Evolutionary conservation across 2,888 invertebrate genomes (phyloP), one percentile per base, ranked within the genome.

Genomic region (Tenthredo notha): DNA sequence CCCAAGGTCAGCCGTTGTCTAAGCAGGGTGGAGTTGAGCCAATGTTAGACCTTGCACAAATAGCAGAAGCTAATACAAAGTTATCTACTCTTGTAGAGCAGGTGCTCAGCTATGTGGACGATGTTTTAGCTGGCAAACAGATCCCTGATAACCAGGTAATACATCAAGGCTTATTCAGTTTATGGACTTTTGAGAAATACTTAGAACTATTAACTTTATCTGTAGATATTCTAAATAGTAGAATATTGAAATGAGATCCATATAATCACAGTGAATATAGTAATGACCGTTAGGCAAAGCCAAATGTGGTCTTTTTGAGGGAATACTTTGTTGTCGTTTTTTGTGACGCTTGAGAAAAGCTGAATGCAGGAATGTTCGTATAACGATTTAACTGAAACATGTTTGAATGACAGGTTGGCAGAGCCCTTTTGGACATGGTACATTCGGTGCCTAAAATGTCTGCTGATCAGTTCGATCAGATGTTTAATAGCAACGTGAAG

Each of bases 401-500:
- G 18, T 33, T 78, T 7, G 12, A 58, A 85, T 83, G 88, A 37
- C 77, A 92, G 92, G 92, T 98, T 12, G 99, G 99, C 0, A 96
- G 99, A 65, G 96, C 97, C 87, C 95, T 99, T 87, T 95, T 99
- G 90, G 97, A 98, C 94, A 96, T 99, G 93, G 97, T 99, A 65
- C 97, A 98, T 94, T 97, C 97, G 21, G 98, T 99, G 87, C 98
- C 99, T 74, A 97, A 97, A 92, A 98, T 99, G 95, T 96, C 96
- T 37, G 95, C 96, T 84, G 98, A 98, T 91, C 97, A 98, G 92
- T 98, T 99, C 94, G 98, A 98, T 61, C 97, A 97, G 90, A 98
- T 99, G 96, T 97, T 99, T 93, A 99, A 99, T 92, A 97, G 98
- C 89, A 98, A 98, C 92, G 97, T 99, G 93, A 99, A 99, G 94